Conservation (phyloP, 53 echinoderm and acorn worm genomes). For the Patiria pectinifera region DNA sequence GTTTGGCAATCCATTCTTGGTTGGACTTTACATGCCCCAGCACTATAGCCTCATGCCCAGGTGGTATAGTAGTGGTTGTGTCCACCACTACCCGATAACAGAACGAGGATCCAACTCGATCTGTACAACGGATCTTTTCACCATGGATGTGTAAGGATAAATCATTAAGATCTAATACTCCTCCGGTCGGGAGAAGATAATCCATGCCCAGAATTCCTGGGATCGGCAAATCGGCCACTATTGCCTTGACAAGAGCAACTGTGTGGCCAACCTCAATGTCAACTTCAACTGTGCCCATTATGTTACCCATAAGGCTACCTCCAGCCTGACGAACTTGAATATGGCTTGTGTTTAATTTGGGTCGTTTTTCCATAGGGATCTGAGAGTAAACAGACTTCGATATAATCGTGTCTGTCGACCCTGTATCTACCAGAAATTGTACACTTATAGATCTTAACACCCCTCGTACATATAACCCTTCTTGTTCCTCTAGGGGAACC, state of each 20-base stretch:
- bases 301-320: constrained; percentile 48
- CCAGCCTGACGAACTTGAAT: constrained; percentile 46
- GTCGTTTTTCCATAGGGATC: constrained; percentile 34
- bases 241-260: constrained; percentile 19
- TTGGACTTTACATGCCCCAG: constrained; percentile 12
- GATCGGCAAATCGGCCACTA: constrained; percentile 55
- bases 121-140: constrained; percentile 24
- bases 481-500: neutral
- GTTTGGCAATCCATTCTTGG: neutral
- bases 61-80: constrained; percentile 23
- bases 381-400: constrained; percentile 22
- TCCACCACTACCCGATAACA: constrained; percentile 42
- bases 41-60: constrained; percentile 58
- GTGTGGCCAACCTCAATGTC: constrained; percentile 54
- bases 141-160: constrained; percentile 18
- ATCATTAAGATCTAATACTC: constrained; percentile 11
- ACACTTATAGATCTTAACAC: no score
- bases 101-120: constrained; percentile 28
- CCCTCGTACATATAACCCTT: constrained; percentile 64
- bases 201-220: constrained; percentile 48
- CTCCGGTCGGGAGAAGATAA: constrained; percentile 25
- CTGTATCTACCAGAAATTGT: constrained; percentile 66
- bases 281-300: constrained; percentile 43
- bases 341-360: neutral
- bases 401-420: constrained; percentile 64